Evolutionary conservation across 1,140 invertebrate genomes (phyloP).

Genomic region (Drosophila saltans): DNA sequence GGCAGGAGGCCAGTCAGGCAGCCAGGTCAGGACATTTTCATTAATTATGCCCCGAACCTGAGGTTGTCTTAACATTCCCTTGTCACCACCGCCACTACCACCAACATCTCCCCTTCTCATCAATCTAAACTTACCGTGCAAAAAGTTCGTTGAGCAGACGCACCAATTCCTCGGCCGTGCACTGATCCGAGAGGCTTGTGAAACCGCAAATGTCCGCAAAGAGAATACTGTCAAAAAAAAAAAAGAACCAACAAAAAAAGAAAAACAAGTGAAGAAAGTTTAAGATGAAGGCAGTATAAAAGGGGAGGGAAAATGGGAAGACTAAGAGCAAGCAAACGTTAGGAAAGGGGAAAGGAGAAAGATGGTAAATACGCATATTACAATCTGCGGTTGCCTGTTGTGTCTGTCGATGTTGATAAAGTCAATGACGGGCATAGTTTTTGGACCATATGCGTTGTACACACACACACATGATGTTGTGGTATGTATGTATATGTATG

Average conservation of each 20-base stretch:
- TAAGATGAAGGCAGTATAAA: background rate
- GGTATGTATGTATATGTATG: conserved; percentile 17
- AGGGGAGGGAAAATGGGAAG: background rate
- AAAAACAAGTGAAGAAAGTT: conserved; percentile 21
- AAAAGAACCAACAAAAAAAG: conserved; percentile 13
- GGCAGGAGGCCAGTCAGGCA: background rate
- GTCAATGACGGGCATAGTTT: conserved; percentile 23
- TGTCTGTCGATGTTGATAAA: conserved; percentile 26
- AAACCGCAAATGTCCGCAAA: conserved; percentile 99
- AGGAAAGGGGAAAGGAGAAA: conserved; percentile 1
- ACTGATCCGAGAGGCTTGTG: conserved; percentile 96
- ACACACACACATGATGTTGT: background rate
- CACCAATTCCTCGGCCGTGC: conserved; percentile 97
- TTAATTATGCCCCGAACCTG: conserved; percentile 44
- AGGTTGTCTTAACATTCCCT: conserved; percentile 7
- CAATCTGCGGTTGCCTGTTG: conserved; percentile 22
- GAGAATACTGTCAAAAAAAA: conserved; percentile 90
- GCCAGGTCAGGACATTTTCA: conserved; percentile 37
- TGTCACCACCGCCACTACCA: background rate
- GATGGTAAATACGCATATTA: conserved; percentile 31
- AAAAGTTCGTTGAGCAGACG: conserved; percentile 97
- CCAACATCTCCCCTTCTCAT: background rate
- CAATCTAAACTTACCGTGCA: conserved; percentile 88
- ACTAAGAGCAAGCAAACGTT: background rate
- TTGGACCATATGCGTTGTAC: conserved; percentile 3